These are phyloP conservation scores for Nomada ferruginata DNA, from an alignment of 2,888 invertebrate species.

Conservation along the genomic window DNA sequence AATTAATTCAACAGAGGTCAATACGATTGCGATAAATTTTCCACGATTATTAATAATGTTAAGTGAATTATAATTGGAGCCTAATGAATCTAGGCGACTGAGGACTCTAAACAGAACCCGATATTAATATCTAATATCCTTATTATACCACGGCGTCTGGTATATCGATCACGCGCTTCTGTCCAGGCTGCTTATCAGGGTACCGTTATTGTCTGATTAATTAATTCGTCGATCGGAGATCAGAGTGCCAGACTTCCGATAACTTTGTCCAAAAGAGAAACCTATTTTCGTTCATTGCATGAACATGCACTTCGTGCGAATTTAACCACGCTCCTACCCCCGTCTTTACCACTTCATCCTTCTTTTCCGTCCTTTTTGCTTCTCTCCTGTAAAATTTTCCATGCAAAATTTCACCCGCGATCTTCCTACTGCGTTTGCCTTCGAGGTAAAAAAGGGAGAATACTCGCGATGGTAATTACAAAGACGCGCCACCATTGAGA, in stretches of 20 bases:
- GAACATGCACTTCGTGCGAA: neutral
- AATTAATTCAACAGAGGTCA: too few relatives aligned
- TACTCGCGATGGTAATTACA: constrained; percentile 22
- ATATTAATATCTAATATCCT: too few relatives aligned
- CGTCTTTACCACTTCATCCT: neutral
- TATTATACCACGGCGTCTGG: neutral
- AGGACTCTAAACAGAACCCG: too few relatives aligned
- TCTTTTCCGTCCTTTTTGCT: neutral
- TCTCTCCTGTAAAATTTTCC: neutral
- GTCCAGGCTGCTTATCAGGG: constrained; percentile 54
- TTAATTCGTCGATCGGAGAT: constrained; percentile 48
- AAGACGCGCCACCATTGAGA: constrained; percentile 1
- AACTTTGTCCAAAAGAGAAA: constrained; percentile 27
- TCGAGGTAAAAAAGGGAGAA: neutral
- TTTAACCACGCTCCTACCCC: neutral
- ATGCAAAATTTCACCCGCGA: neutral
- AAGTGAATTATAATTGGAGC: too few relatives aligned
- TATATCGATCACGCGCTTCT: constrained; percentile 1
- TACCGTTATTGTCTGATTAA: constrained; percentile 55
- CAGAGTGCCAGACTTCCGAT: constrained; percentile 31
- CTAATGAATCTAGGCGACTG: too few relatives aligned
- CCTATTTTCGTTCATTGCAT: neutral
- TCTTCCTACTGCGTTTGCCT: neutral
- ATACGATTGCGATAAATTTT: too few relatives aligned
- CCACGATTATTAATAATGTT: too few relatives aligned